phyloP scores from a whole-genome alignment of 2,797 vertebrate genomes.

The Hafferia zeledoni region DNA sequence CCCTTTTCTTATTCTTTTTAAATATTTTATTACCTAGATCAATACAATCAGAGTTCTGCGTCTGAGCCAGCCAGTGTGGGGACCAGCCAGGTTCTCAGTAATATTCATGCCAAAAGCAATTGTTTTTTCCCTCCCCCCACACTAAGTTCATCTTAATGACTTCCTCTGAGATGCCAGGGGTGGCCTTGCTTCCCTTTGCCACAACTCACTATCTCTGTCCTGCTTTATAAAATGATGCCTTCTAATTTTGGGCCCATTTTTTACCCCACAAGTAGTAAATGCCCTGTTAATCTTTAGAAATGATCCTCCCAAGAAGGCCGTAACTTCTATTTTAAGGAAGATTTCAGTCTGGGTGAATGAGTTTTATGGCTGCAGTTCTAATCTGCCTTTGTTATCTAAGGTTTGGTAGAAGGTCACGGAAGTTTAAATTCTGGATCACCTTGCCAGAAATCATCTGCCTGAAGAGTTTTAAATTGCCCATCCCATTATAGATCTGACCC shows the following conservation, averaged over 20 bases:
- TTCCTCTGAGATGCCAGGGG: slow-evolving; percentile 29
- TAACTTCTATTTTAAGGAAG: slow-evolving; percentile 66
- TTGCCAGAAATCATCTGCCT: slow-evolving; percentile 21
- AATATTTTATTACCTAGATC: slow-evolving; percentile 67
- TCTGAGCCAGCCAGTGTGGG: slow-evolving; percentile 5
- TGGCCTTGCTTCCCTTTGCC: background rate
- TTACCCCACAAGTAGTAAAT: background rate
- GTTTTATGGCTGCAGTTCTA: slow-evolving; percentile 35
- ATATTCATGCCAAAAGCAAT: background rate
- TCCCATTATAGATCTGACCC: background rate
- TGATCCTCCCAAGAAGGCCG: slow-evolving; percentile 49
- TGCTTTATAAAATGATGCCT: background rate
- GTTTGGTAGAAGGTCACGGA: slow-evolving; percentile 54
- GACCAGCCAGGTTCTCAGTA: background rate
- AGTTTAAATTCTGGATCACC: slow-evolving; percentile 37
- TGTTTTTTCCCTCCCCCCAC: background rate
- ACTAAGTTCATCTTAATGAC: slow-evolving; percentile 8
- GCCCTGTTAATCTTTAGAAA: slow-evolving; percentile 64
- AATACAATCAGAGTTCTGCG: slow-evolving; percentile 40
- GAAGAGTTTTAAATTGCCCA: slow-evolving; percentile 9
- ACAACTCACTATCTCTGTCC: background rate
- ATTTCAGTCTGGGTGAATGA: slow-evolving; percentile 41
- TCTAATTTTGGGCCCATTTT: slow-evolving; percentile 53
- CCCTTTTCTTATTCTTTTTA: slow-evolving; percentile 19
- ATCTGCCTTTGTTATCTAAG: slow-evolving; percentile 51